Conservation (phyloP, 2,888 invertebrate genomes). For the Spodoptera exigua region DNA sequence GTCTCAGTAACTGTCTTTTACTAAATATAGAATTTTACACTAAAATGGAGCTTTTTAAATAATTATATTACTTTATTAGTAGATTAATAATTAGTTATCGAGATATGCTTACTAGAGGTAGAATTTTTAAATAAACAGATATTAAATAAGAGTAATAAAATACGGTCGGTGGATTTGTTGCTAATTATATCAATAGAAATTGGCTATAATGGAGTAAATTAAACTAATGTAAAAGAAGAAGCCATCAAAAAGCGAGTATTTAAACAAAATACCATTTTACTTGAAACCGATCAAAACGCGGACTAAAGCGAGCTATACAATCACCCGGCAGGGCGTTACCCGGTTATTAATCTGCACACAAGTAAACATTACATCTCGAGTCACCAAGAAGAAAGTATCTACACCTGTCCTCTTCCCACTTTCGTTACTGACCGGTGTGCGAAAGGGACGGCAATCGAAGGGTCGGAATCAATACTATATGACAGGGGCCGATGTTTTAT, state of each 20-base stretch:
- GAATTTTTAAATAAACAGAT: no score
- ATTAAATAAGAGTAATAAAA: no score
- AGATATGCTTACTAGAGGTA: no score
- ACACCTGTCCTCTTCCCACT: constrained; percentile 68
- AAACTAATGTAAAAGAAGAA: constrained; percentile 32
- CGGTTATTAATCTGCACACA: constrained; percentile 76
- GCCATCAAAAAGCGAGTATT: constrained; percentile 43
- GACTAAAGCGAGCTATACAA: constrained; percentile 50
- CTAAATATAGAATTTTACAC: no score
- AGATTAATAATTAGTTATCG: no score
- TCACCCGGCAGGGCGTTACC: constrained; percentile 74
- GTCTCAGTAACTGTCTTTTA: no score
- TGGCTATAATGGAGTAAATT: no score
- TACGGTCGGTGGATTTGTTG: no score
- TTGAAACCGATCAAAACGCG: constrained; percentile 55
- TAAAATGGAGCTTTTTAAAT: no score
- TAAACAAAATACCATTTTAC: constrained; percentile 45
- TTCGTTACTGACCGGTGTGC: constrained; percentile 60
- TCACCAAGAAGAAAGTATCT: constrained; percentile 66
- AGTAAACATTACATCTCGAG: constrained; percentile 74
- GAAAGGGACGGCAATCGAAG: constrained; percentile 69
- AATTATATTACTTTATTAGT: no score
- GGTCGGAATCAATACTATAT: constrained; percentile 86
- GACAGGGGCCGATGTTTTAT: constrained; percentile 83
- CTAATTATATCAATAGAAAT: no score